Base-by-base conservation (phyloP, 2,113 vertebrate genomes). In the Leptodactylus fuscus region DNA sequence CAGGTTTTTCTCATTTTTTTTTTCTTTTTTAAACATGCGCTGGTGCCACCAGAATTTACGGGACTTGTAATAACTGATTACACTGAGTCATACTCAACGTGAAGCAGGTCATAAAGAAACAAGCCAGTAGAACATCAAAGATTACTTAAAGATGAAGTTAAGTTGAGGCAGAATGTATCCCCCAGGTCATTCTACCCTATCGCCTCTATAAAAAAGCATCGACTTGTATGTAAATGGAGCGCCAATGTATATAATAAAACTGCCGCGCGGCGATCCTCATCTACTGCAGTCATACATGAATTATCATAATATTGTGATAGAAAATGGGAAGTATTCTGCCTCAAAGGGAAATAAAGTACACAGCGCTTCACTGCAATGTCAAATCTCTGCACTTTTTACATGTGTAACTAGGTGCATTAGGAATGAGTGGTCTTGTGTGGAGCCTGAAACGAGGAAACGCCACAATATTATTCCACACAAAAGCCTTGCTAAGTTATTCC, bases 221-320 rank as follows among this genome's bases (percentile, higher is more conserved):
- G 32, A 58, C 49, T 78, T 78, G 75, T 58, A 78, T 78, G 75
- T 55, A 78, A 78, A 78, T 78, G 51, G 49, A 53, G 49, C 49
- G 20, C 75, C 49, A 36, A 58, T 29, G 75, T 55, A 51, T 53
- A 78, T 36, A 78, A 78, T 78, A 78, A 55, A 78, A 55, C 4
- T 32, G 11, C 22, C 8, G 34, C 29, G 18, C 29, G n/a, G 49
- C 27, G 10, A 27, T 49, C 15, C 27, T 49, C 46, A 38, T 77
- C 74, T 78, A 46, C 75, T 27, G 75, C 48, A 36, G 51, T 78
- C 75, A 78, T 78, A 78, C 75, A 78, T 78, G 75, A 78, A 78
- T 78, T 78, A 78, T 78, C 75, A 78, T 78, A 78, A 78, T 78
- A 78, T 78, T 78, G 51, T 51, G 75, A 55, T 10, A 55, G 49